Evolutionary conservation across 1,140 invertebrate species (phyloP).

Genomic region (Hyphantria cunea): DNA sequence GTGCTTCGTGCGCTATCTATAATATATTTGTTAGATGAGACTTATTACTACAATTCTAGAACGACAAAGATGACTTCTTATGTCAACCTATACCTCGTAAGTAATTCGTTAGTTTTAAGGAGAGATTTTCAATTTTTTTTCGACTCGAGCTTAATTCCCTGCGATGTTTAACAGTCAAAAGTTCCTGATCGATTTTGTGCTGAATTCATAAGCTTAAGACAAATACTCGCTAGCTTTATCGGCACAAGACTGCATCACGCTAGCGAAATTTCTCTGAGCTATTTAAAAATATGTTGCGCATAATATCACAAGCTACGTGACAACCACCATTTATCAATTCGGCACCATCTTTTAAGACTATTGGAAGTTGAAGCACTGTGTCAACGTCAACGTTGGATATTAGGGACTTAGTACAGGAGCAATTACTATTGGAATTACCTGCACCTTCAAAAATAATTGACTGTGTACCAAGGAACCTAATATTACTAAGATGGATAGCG

Average conservation of each 20-base stretch:
- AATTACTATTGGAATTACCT: constrained; percentile 36
- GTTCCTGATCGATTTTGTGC: constrained; percentile 5
- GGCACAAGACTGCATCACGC: constrained; percentile 12
- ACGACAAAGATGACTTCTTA: constrained; percentile 56
- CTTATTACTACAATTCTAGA: constrained; percentile 53
- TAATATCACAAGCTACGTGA: constrained; percentile 17
- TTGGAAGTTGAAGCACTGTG: no score
- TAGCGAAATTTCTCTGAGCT: constrained; percentile 22
- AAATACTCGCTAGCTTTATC: background rate
- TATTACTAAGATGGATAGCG: background rate
- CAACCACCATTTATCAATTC: background rate
- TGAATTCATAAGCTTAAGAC: background rate
- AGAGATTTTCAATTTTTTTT: constrained; percentile 29
- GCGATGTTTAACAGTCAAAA: constrained; percentile 16
- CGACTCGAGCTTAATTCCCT: constrained; percentile 36
- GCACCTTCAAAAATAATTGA: constrained; percentile 29
- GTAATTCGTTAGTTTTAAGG: constrained; percentile 36
- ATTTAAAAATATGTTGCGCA: constrained; percentile 22
- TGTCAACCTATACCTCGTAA: constrained; percentile 25
- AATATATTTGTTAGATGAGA: constrained; percentile 52
- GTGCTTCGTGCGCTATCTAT: constrained; percentile 49
- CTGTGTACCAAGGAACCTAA: constrained; percentile 1
- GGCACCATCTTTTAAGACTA: no score
- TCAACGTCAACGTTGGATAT: no score
- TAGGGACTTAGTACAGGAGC: constrained; percentile 2